phyloP scores from a whole-genome alignment of 2,797 vertebrate species.

The Siniperca undulata region DNA sequence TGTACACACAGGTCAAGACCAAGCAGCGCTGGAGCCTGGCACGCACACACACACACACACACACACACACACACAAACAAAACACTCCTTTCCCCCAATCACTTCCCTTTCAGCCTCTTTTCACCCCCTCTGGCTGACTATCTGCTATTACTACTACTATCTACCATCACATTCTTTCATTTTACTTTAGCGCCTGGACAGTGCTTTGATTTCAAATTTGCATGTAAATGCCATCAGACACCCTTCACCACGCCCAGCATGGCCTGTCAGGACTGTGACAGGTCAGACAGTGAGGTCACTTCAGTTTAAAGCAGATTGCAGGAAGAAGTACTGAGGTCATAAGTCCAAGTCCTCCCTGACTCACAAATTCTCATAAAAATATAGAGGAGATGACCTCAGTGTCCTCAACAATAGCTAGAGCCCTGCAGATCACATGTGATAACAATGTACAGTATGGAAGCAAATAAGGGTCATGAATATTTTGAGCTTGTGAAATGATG shows the following conservation, averaged over 20 bases:
- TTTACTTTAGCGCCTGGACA: neutral
- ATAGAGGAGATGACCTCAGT: neutral
- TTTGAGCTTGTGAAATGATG: too few relatives aligned
- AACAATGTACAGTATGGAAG: neutral
- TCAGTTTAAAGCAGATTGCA: neutral
- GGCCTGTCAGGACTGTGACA: neutral
- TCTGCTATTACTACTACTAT: neutral
- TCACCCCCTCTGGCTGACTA: neutral
- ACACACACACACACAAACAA: slow-evolving; percentile 13
- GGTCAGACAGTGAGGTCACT: neutral
- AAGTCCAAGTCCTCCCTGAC: neutral
- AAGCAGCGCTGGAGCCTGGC: slow-evolving; percentile 17
- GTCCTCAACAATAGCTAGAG: neutral
- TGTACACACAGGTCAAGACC: slow-evolving; percentile 69
- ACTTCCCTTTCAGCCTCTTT: slow-evolving; percentile 1
- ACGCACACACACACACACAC: slow-evolving; percentile 5
- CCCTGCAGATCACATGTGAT: neutral
- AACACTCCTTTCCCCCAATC: neutral
- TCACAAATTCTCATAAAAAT: neutral
- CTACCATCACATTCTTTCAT: slow-evolving; percentile 33
- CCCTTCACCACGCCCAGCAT: neutral
- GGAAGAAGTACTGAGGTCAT: neutral
- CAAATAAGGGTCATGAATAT: too few relatives aligned
- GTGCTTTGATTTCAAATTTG: slow-evolving; percentile 12
- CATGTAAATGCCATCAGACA: slow-evolving; percentile 20